Conservation (phyloP, 2,888 invertebrate genomes). For the Chloroclystis v-ata region DNA sequence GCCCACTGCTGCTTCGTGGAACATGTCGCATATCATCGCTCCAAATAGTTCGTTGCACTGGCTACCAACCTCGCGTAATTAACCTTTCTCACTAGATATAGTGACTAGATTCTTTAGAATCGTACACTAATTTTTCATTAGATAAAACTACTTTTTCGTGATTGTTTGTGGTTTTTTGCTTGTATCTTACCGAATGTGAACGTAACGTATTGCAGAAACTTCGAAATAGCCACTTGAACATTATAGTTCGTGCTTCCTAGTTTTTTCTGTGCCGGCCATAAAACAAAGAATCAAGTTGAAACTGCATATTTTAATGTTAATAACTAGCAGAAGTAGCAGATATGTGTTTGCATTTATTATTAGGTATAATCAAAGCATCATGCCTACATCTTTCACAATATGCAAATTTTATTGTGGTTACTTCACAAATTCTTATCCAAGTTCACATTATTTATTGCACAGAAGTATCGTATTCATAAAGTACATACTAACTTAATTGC, state of each 20-base stretch:
- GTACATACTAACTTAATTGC: conserved; percentile 12
- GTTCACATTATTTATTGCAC: conserved; percentile 17
- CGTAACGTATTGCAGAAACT: no score
- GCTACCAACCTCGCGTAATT: conserved; percentile 23
- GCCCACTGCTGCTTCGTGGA: conserved; percentile 52
- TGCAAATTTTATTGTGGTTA: conserved; percentile 7
- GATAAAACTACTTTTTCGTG: no score
- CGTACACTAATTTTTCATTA: no score
- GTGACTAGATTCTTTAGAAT: no score
- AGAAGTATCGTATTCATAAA: no score
- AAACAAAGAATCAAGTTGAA: background rate
- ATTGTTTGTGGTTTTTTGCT: no score
- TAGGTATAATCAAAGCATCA: background rate
- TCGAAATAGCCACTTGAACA: no score
- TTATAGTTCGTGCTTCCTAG: no score
- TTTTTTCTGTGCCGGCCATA: background rate
- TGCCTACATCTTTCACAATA: conserved; percentile 8
- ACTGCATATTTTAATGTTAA: background rate
- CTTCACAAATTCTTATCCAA: conserved; percentile 19
- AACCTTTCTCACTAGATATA: background rate
- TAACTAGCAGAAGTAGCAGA: no score
- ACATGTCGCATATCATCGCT: conserved; percentile 55
- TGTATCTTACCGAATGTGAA: no score
- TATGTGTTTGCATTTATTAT: no score
- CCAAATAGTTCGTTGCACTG: conserved; percentile 66